Evolutionary conservation across 2,797 vertebrate species (phyloP).

Genomic region (Fratercula arctica): DNA sequence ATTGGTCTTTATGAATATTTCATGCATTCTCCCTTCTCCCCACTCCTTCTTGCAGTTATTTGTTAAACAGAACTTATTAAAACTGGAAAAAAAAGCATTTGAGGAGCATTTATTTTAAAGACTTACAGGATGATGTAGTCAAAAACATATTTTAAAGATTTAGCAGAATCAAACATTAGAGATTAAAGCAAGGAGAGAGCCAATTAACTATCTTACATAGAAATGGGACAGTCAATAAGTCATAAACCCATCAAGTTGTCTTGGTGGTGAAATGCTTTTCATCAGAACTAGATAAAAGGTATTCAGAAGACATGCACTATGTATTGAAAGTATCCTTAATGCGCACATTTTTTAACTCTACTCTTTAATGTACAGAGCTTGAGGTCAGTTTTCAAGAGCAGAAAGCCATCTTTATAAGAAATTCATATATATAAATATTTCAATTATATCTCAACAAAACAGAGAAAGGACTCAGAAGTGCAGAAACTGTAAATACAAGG

Average conservation of each 20-base stretch:
- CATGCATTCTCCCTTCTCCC: neutral
- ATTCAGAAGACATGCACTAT: neutral
- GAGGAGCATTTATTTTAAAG: conserved; percentile 13
- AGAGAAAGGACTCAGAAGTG: neutral
- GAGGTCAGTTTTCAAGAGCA: neutral
- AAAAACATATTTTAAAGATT: conserved; percentile 35
- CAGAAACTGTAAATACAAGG: neutral
- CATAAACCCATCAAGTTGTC: conserved; percentile 26
- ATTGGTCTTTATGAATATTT: conserved; percentile 23
- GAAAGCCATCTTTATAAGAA: neutral
- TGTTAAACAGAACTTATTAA: neutral
- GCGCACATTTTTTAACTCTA: neutral
- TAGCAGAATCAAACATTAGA: conserved; percentile 18
- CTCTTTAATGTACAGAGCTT: neutral
- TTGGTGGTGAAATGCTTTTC: conserved; percentile 40
- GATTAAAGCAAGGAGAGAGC: conserved; percentile 41
- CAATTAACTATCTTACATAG: conserved; percentile 25
- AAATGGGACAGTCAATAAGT: conserved; percentile 38
- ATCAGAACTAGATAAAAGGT: conserved; percentile 48
- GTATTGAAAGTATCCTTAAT: neutral
- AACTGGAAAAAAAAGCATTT: neutral
- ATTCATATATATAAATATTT: neutral
- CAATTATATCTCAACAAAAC: neutral
- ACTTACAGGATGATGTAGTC: neutral
- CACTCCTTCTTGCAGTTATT: neutral